Conservation (phyloP, 2,888 invertebrate genomes). For the Smittia sp. region DNA sequence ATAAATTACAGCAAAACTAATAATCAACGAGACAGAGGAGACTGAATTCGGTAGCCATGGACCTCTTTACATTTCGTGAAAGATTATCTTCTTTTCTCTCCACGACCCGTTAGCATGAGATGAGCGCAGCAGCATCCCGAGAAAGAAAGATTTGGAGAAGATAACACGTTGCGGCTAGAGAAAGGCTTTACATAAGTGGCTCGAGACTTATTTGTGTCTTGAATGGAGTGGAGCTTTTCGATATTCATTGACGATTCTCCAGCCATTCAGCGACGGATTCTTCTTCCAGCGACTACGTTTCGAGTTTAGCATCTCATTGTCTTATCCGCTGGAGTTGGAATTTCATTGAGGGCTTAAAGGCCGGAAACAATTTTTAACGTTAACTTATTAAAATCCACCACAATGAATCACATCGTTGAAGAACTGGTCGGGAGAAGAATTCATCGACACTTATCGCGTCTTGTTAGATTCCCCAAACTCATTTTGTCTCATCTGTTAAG, state of each 20-base stretch:
- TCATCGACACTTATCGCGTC: not conserved
- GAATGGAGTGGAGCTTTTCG: not conserved
- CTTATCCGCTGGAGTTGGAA: not conserved
- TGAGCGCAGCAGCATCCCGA: not conserved
- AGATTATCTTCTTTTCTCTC: conserved; percentile 32
- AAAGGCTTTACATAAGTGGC: conserved; percentile 12
- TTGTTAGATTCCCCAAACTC: not conserved
- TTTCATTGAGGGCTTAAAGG: conserved; percentile 34
- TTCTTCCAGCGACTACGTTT: conserved; percentile 24
- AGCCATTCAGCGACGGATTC: conserved; percentile 11
- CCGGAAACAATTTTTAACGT: conserved; percentile 40
- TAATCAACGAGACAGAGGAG: conserved; percentile 32
- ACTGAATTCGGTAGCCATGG: conserved; percentile 35
- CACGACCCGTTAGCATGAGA: conserved; percentile 7
- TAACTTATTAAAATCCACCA: conserved; percentile 4
- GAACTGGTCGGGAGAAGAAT: conserved; percentile 1
- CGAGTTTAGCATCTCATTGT: conserved; percentile 17
- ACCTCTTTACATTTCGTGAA: conserved; percentile 9
- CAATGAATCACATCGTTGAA: not conserved
- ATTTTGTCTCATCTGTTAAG: not conserved
- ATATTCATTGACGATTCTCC: conserved; percentile 33
- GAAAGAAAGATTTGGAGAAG: conserved; percentile 11
- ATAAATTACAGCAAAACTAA: conserved; percentile 39
- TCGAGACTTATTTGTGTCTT: conserved; percentile 22
- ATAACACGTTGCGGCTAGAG: not conserved